phyloP scores from a whole-genome alignment of 2,888 invertebrate genomes.

The Melieria omissa region DNA sequence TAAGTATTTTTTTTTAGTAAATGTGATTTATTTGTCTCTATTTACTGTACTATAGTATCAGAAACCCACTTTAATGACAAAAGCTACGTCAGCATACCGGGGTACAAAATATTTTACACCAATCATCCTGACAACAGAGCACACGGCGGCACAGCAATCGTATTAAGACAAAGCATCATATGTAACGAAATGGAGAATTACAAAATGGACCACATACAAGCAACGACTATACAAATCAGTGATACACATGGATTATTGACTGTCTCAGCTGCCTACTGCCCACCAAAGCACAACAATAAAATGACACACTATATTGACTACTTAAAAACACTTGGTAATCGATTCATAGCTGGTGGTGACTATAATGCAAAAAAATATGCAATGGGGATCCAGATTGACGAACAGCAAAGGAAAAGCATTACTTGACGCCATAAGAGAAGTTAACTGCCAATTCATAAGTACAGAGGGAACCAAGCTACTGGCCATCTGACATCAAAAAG shows the following conservation, averaged over 20 bases:
- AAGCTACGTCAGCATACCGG: slow-evolving; percentile 23
- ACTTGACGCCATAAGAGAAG: neutral
- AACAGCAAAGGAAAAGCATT: slow-evolving; percentile 15
- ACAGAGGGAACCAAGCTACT: slow-evolving; percentile 29
- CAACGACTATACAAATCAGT: slow-evolving; percentile 18
- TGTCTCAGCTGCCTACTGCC: slow-evolving; percentile 23
- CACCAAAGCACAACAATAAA: slow-evolving; percentile 31
- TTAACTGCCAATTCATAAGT: slow-evolving; percentile 1
- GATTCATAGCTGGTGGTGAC: slow-evolving; percentile 21
- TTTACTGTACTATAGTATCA: no score
- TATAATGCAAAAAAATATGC: slow-evolving; percentile 27
- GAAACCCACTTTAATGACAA: slow-evolving; percentile 11
- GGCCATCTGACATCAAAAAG: slow-evolving; percentile 20
- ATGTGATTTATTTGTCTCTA: no score
- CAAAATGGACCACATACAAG: slow-evolving; percentile 24
- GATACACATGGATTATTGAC: slow-evolving; percentile 8
- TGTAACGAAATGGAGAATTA: slow-evolving; percentile 8
- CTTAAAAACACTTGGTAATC: slow-evolving; percentile 9
- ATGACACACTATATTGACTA: slow-evolving; percentile 1
- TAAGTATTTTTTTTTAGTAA: no score
- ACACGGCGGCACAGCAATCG: slow-evolving; percentile 26
- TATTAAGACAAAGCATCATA: slow-evolving; percentile 17
- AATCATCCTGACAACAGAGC: slow-evolving; percentile 18
- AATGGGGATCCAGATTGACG: slow-evolving; percentile 31
- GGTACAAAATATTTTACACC: slow-evolving; percentile 16